Evolutionary conservation across 2,113 vertebrate species (phyloP).

Genomic region (Anolis carolinensis): DNA sequence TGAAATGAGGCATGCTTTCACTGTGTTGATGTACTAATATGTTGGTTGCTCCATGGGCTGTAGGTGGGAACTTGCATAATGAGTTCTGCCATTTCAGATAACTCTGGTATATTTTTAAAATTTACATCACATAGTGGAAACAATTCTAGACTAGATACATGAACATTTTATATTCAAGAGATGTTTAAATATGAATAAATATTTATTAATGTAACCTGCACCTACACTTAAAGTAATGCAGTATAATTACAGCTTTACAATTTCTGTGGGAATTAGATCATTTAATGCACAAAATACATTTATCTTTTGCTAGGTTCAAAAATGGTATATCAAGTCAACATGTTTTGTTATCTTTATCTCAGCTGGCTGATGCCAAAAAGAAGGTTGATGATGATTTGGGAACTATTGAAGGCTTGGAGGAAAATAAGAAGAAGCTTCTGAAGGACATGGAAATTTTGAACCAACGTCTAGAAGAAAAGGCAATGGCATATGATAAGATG

Average conservation of each 20-base stretch:
- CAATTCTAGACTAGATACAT: neutral
- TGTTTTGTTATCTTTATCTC: neutral
- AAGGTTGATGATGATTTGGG: conserved; percentile 94
- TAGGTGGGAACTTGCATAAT: neutral
- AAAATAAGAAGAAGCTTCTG: conserved; percentile 89
- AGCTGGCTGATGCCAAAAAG: conserved; percentile 93
- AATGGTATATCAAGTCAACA: neutral
- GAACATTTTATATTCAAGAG: neutral
- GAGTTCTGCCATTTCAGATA: neutral
- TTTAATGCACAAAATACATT: neutral
- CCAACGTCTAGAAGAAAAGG: conserved; percentile 94
- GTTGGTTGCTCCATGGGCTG: neutral
- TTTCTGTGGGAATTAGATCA: neutral
- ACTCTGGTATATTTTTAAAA: neutral
- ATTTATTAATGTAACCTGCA: neutral
- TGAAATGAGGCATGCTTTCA: neutral
- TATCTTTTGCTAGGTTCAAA: neutral
- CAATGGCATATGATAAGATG: conserved; percentile 91
- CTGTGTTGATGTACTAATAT: neutral
- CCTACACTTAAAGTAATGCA: neutral
- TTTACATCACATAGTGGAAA: neutral
- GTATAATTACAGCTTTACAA: neutral
- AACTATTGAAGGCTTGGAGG: conserved; percentile 90
- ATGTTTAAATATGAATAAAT: neutral
- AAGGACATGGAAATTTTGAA: conserved; percentile 89